phyloP scores from a whole-genome alignment of 2,113 vertebrate genomes.

The Delphinus delphis region DNA sequence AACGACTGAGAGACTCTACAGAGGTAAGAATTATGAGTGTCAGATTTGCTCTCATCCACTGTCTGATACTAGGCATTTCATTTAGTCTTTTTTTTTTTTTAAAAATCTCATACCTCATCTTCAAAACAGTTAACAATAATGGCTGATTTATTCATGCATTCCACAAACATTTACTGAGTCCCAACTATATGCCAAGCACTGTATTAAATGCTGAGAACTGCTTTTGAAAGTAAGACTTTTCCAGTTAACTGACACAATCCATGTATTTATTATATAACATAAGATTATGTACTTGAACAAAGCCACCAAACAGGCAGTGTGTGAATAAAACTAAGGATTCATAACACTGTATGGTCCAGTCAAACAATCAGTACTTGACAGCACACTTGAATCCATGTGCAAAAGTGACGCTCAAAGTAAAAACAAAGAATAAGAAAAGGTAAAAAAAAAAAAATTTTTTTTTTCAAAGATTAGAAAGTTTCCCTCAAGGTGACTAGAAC shows the following conservation, averaged over 20 bases:
- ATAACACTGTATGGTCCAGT: background rate
- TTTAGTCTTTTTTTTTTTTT: background rate
- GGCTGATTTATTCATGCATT: constrained; percentile 49
- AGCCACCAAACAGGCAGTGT: background rate
- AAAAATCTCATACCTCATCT: constrained; percentile 29
- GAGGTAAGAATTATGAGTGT: background rate
- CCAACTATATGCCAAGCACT: background rate
- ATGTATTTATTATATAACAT: background rate
- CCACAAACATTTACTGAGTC: constrained; percentile 36
- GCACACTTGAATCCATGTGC: background rate
- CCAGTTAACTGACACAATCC: constrained; percentile 6
- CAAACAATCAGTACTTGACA: background rate
- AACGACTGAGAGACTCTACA: constrained; percentile 51
- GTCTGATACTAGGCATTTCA: constrained; percentile 1
- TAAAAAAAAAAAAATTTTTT: background rate
- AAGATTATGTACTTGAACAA: constrained; percentile 16
- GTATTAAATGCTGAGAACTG: constrained; percentile 7
- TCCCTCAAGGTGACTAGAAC: background rate
- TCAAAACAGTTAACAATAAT: constrained; percentile 45
- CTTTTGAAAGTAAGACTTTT: constrained; percentile 8
- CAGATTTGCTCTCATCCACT: background rate
- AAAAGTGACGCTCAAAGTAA: background rate
- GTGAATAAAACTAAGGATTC: constrained; percentile 32
- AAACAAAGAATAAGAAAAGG: background rate
- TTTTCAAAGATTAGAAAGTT: constrained; percentile 37